Conservation (phyloP, 64 coral and sea anemone species). For the Hydrozoanthus tunicans region DNA sequence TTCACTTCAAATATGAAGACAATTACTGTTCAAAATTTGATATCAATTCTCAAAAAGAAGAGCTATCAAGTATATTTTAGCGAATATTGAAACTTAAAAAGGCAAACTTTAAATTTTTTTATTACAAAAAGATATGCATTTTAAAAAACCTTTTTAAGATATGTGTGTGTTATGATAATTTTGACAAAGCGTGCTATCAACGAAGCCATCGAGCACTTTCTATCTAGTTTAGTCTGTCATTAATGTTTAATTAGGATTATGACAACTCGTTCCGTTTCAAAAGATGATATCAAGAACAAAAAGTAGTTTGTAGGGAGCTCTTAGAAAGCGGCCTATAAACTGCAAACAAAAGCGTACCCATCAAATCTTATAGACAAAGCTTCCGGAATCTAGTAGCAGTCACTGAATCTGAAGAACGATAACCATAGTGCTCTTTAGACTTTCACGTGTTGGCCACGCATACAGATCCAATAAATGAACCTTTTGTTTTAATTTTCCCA, state of each 20-base stretch:
- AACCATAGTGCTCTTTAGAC: neutral
- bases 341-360: slow-evolving; percentile 1
- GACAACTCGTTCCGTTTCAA: slow-evolving; percentile 32
- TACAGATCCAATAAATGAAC: neutral
- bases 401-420: neutral
- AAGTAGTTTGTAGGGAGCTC: neutral
- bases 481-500: too few relatives aligned
- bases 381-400: neutral
- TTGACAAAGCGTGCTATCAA: neutral
- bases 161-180: neutral
- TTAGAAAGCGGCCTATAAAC: neutral
- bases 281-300: slow-evolving; percentile 1
- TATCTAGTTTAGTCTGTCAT: neutral
- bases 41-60: too few relatives aligned
- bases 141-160: neutral
- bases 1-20: neutral
- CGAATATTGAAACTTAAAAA: neutral
- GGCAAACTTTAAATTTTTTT: neutral
- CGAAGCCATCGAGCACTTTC: neutral
- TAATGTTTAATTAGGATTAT: neutral
- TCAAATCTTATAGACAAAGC: neutral
- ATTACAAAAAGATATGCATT: neutral
- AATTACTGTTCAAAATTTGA: too few relatives aligned
- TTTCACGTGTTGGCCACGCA: neutral
- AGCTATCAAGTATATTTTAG: neutral